Conservation (phyloP, 2,888 invertebrate genomes). For the Cenopis cana region DNA sequence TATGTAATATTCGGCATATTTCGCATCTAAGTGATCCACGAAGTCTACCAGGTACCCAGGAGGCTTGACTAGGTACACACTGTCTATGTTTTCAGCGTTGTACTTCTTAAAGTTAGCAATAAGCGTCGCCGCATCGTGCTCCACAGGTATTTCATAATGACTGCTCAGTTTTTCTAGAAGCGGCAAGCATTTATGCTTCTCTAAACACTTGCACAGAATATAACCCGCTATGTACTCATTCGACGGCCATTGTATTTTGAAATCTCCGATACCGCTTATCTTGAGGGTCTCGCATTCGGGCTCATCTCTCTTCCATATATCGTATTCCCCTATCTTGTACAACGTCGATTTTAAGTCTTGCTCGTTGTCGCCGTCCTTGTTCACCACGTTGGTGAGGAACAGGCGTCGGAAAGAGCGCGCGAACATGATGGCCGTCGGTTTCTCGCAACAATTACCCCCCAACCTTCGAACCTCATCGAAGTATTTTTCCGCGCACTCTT, state of each 20-base stretch:
- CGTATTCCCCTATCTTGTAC: slow-evolving; percentile 17
- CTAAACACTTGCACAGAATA: slow-evolving; percentile 23
- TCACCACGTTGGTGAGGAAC: slow-evolving; percentile 4
- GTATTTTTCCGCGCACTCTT: slow-evolving; percentile 6
- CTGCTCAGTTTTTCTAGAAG: slow-evolving; percentile 6
- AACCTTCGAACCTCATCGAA: slow-evolving; percentile 11
- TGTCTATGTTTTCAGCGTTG: slow-evolving; percentile 7
- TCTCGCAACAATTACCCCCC: neutral
- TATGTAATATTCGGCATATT: slow-evolving; percentile 3
- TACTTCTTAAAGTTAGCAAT: slow-evolving; percentile 1
- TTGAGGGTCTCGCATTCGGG: neutral
- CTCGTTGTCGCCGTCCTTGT: slow-evolving; percentile 9
- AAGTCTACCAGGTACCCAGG: slow-evolving; percentile 9
- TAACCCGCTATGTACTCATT: slow-evolving; percentile 24
- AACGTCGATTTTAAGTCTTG: slow-evolving; percentile 23
- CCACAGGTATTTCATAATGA: slow-evolving; percentile 1
- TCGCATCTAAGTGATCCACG: slow-evolving; percentile 1
- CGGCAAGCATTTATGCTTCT: slow-evolving; percentile 17
- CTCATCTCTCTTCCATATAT: neutral
- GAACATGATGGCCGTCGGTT: slow-evolving; percentile 26
- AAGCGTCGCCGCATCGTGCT: neutral
- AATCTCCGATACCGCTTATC: neutral
- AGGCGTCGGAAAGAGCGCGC: slow-evolving; percentile 26
- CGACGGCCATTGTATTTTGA: slow-evolving; percentile 16
- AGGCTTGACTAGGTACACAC: neutral